Evolutionary conservation across 2,888 invertebrate species (phyloP), one percentile per base, ranked within the genome.

Genomic region (Anthophora plumipes): DNA sequence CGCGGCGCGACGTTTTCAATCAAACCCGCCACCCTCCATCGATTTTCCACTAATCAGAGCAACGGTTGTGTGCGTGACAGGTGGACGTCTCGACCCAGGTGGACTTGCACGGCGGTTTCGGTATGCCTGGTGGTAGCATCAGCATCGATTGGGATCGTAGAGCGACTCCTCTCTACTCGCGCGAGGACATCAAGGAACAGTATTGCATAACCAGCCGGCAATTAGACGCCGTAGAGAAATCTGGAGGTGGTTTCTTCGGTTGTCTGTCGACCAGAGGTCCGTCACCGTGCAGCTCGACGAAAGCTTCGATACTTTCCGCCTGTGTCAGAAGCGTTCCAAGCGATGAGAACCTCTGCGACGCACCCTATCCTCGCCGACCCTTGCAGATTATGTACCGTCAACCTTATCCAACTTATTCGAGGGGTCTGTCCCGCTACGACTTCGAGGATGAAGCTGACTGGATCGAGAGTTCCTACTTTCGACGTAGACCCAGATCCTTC

Each of bases 191-290:
- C 93, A 95, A 97, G 89, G 98, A 98, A 93, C 98, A 98, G 94
- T 98, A 98, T 94, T 98, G 98, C 94, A 97, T 98, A 94, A 98
- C 97, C 93, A 97, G 97, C 94, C 96, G 98, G 92, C 98, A 98
- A 94, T 94, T 98, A 93, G 97, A 97, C 92, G 96, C 96, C 89
- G 95, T 98, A 91, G 97, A 98, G 90, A 94, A 90, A 92, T 94
- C 91, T 84, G 94, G 90, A 57, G 95, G 95, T 91, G 95, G 97
- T 90, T 96, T 98, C 93, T 97, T 98, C 94, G 97, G 98, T 88
- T 98, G 98, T 93, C 95, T 98, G 90, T 97, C 97, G 64, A 96
- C 96, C 91, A 95, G 96, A 92, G 96, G 95, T 89, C 95, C 96
- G 84, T 96, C 96, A 85, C 96, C 96, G 80, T 95, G 96, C 93